These are phyloP conservation scores for crab-eating macaque (Macaca fascicularis) DNA, from an alignment of 2,113 vertebrate species.

Conservation along the genomic window T2T-MFA8v1.1 NC_088388.1:121973501-121974000, in stretches of 20 bases:
- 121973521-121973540: not conserved
- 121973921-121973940: not conserved
- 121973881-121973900: not conserved
- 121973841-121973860: not conserved
- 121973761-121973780: not conserved
- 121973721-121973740: not conserved
- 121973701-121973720: not conserved
- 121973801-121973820: not conserved
- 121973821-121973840: accelerated
- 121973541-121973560: not conserved
- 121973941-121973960: not conserved
- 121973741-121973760: not conserved
- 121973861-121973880: not conserved
- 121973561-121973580: not conserved
- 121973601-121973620: not conserved
- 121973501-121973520: not conserved
- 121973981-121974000: not conserved
- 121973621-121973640: not conserved
- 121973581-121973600: not conserved
- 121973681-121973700: not conserved
- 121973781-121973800: not conserved
- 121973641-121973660: not conserved
- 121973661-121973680: not conserved
- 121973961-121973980: not conserved
- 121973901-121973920: accelerated